Evolutionary conservation across 1,140 invertebrate genomes (phyloP), one percentile per base, ranked within the genome.

Genomic region (Scaptodrosophila lebanonensis): DNA sequence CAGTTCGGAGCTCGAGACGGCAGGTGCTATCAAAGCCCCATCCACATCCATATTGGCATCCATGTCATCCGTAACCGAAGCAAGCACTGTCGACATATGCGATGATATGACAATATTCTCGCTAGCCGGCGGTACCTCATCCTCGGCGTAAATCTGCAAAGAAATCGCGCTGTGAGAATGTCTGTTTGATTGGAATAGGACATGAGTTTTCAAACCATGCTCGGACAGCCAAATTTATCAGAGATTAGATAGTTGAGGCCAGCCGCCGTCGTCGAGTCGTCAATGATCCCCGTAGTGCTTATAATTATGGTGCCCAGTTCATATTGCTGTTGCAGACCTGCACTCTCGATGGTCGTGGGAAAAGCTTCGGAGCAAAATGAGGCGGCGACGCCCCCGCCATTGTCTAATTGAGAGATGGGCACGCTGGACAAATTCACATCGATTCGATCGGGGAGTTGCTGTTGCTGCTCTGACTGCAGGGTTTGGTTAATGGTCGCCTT

Each of bases 291-390:
- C 0, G 45, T 45, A 6, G 59, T 39, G 8, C 62, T 64, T 9
- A 66, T 62, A 15, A 65, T 61, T 16, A 70, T 70, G 1, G 70
- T 73, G 4, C 68, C 75, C 7, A 76, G 33, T 13, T 71, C 66
- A 39, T 40, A 65, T 33, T 76, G 66, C 9, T 60, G 67, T 13
- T 66, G 48, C 32, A 58, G 15, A 29, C 40, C 36, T 7, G 57
- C 29, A 11, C 30, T 33, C 4, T 65, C 66, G 1, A 18, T 30
- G 12, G 33, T 16, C 35, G 38, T 22, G 0, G 20, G n/a, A 15
- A 35, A 11, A 0, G 45, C 35, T 1, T 58, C 43, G 2, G 52
- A 25, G 9, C 49, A 32, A 1, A 57, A 17, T 16, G 50, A 40
- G 0, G 36, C 20, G 2, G 6, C 17, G 3, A 42, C 32, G n/a